Percentiles rank a stretch among this genome's conserved stretches.
Evolutionary conservation across 2,113 vertebrate species (phyloP).

Genomic region (Polypterus bichir): DNA sequence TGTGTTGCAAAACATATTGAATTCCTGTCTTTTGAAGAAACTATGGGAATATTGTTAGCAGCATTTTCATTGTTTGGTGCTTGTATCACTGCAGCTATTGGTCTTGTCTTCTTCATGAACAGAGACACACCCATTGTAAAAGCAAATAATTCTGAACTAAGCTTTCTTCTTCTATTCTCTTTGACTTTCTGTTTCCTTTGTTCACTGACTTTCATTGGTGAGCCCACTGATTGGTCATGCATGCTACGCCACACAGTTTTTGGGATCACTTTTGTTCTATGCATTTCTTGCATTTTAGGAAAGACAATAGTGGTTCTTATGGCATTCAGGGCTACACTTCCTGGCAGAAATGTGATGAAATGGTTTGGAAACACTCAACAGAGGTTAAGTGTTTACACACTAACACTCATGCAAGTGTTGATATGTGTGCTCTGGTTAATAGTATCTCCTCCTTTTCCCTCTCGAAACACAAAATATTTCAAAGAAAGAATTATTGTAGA

Average conservation of each 20-base stretch:
- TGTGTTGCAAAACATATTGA: conserved; percentile 5
- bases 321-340: conserved; percentile 4
- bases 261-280: conserved; percentile 11
- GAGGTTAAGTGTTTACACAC: conserved; percentile 2
- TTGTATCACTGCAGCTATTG: conserved; percentile 1
- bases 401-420: conserved; percentile 7
- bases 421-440: conserved; percentile 9
- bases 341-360: conserved; percentile 6
- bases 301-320: conserved; percentile 12
- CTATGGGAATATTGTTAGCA: conserved; percentile 3
- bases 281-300: conserved; percentile 9
- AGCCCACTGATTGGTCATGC: conserved; percentile 5
- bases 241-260: conserved; percentile 9
- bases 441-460: conserved; percentile 6
- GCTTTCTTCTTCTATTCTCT: conserved; percentile 10
- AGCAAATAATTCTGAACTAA: conserved; percentile 11
- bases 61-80: conserved; percentile 5
- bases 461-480: conserved; percentile 3
- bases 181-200: conserved; percentile 10
- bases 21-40: conserved; percentile 7
- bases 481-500: conserved; percentile 10
- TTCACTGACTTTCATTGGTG: conserved; percentile 9
- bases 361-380: conserved; percentile 11
- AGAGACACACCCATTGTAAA: conserved; percentile 3
- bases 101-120: not conserved